Percentiles rank a stretch among this genome's conserved stretches.
These are phyloP conservation scores for Hippocampus guttulatus DNA, from an alignment of 2,113 vertebrate genomes.

Conservation along the genomic window DNA sequence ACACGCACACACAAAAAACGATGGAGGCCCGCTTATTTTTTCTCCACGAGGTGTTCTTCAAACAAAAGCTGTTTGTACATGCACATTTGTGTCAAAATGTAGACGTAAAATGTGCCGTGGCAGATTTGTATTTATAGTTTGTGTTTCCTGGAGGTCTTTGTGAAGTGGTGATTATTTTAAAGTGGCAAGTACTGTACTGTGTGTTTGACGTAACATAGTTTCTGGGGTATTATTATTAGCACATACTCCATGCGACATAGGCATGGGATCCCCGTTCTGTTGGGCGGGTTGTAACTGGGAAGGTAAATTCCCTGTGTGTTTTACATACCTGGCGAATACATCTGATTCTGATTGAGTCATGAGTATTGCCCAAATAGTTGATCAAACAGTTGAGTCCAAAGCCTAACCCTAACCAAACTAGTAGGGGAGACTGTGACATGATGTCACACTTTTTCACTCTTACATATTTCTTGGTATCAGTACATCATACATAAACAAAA, in stretches of 20 bases:
- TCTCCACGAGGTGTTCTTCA: not conserved
- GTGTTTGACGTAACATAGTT: not conserved
- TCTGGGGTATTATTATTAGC: not conserved
- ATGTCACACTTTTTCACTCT: no score
- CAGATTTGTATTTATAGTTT: not conserved
- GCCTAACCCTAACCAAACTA: not conserved
- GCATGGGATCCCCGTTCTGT: not conserved
- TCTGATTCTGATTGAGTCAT: not conserved
- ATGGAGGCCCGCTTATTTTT: not conserved
- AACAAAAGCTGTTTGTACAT: not conserved
- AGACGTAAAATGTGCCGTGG: not conserved
- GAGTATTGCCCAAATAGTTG: not conserved
- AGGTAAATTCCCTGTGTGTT: no score
- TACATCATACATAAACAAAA: no score
- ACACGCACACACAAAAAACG: slow-evolving; percentile 2
- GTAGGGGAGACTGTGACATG: not conserved
- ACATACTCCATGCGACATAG: not conserved
- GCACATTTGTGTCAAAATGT: not conserved
- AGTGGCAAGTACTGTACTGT: not conserved
- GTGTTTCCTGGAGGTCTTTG: slow-evolving; percentile 5
- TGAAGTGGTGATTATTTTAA: not conserved
- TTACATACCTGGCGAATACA: no score
- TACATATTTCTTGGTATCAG: no score
- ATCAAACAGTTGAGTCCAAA: not conserved
- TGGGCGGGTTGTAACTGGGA: no score